Evolutionary conservation across 2,113 vertebrate species (phyloP).

Genomic region (Chionodraco myersi): DNA sequence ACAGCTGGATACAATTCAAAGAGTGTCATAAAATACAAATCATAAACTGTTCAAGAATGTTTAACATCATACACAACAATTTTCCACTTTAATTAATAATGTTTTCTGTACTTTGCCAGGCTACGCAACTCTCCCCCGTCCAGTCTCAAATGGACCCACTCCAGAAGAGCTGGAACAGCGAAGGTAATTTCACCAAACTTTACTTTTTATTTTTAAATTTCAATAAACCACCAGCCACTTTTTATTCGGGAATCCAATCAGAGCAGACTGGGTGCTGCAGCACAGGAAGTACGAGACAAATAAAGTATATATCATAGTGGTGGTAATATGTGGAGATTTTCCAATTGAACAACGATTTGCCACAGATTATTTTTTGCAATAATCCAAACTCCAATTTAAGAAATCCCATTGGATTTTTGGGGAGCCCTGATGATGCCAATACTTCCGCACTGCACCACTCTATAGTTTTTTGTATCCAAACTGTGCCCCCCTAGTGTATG

Average conservation of each 20-base stretch:
- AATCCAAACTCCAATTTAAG: too few relatives aligned
- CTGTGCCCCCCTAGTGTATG: neutral
- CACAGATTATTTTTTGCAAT: too few relatives aligned
- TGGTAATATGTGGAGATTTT: too few relatives aligned
- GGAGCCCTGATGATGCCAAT: too few relatives aligned
- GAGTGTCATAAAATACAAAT: neutral
- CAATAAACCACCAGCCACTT: neutral
- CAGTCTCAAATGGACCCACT: conserved; percentile 87
- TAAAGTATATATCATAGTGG: too few relatives aligned
- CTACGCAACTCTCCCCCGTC: conserved; percentile 77
- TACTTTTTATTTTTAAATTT: neutral
- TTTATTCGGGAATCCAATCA: neutral
- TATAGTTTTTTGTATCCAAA: too few relatives aligned
- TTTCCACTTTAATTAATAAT: neutral
- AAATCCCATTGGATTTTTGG: too few relatives aligned
- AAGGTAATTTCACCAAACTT: conserved; percentile 79
- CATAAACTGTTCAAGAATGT: conserved; percentile 2
- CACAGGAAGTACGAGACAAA: too few relatives aligned
- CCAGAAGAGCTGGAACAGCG: conserved; percentile 89
- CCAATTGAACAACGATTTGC: too few relatives aligned
- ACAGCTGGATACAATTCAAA: neutral
- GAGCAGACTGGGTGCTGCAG: too few relatives aligned
- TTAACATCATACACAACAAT: neutral
- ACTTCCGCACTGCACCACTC: too few relatives aligned
- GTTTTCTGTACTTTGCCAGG: conserved; percentile 60